Base-by-base conservation (phyloP, 2,113 vertebrate species). In the Aegypius monachus region DNA sequence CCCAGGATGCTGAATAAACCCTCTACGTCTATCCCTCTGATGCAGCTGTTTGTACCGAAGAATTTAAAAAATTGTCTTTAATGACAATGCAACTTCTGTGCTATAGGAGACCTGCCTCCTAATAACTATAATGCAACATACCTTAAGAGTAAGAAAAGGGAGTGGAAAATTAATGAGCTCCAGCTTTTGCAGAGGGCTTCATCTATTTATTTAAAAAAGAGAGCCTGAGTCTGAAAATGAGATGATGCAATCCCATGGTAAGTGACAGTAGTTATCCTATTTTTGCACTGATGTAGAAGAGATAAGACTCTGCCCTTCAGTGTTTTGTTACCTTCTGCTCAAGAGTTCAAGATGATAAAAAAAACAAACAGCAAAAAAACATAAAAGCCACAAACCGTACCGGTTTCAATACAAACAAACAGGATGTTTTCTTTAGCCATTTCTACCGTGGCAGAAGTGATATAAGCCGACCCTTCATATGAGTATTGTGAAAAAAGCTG, bases 331-430 rank as follows among this genome's bases (percentile, higher is more conserved):
- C 48, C 50, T 95, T 68, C 66, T 95, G 73, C 53, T 93, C 84
- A 87, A 63, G 53, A 91, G 81, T 94, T 91, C 73, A 94, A 73
- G 61, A 95, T 18, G 29, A 79, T 81, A 2, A 53, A 71, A 82
- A 58, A 31, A 74, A 48, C 27, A 15, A 27, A 17, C 59, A 63
- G 14, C 3, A 94, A 94, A 83, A 93, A 53, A 81, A 50, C 42
- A 63, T 38, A 68, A 47, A 63, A 97, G 74, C 78, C 94, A 93
- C 94, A 97, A 88, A 88, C 81, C 70, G 62, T 93, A 87, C 66
- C 34, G 82, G 66, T 95, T 96, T 94, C 95, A 95, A 88, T 85
- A 96, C 93, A 96, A 95, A 95, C 74, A 93, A 95, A 94, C 59
- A 86, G 38, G 74, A 77, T 95, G 89, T 91, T 96, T 96, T 95